Evolutionary conservation across 2,797 vertebrate species (phyloP), one percentile per base, ranked within the genome.

Genomic region (Pterois miles): DNA sequence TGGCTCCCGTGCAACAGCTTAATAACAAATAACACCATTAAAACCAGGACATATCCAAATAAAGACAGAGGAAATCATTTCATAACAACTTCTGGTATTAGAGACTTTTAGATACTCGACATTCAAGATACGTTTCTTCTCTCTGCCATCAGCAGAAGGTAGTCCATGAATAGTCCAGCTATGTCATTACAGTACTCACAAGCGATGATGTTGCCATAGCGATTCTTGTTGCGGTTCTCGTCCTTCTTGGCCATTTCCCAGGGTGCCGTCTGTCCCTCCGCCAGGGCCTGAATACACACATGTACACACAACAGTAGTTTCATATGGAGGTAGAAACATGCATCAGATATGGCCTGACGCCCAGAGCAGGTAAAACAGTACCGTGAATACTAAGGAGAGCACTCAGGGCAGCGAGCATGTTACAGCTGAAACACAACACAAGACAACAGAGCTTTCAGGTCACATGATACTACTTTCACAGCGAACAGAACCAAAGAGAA

Each of bases 181-280:
- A 6, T 36, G 67, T 52, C 71, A 48, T 2, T 58, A 63, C 76
- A 65, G 74, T 92, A 98, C 98, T 96, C 96, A 99, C 98, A 99
- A 95, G 98, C 98, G 86, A 99, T 98, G 94, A 99, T 99, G 94
- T 99, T 99, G 53, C 98, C 98, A 0, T 99, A 99, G 94, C 98
- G 96, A 90, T 99, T 99, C 95, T 99, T 99, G 90, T 97, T 98
- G 88, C 98, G 97, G 88, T 99, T 99, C 87, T 98, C 98, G 0
- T 99, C 98, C 85, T 99, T 98, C 91, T 99, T 99, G 91, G 98
- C 98, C 0, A 96, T 98, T 58, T 99, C 98, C 98, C 98, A 99
- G 7, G 98, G 98, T 7, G 98, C 98, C 0, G 98, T 97, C 94
- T 99, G 98, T 81, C 98, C 98, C 82, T 99, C 98, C 0, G 97